Percentiles rank a stretch among this genome's conserved stretches.
These are phyloP conservation scores for Drosophila sp. DNA, from an alignment of 1,140 invertebrate species.

Conservation along the genomic window DNA sequence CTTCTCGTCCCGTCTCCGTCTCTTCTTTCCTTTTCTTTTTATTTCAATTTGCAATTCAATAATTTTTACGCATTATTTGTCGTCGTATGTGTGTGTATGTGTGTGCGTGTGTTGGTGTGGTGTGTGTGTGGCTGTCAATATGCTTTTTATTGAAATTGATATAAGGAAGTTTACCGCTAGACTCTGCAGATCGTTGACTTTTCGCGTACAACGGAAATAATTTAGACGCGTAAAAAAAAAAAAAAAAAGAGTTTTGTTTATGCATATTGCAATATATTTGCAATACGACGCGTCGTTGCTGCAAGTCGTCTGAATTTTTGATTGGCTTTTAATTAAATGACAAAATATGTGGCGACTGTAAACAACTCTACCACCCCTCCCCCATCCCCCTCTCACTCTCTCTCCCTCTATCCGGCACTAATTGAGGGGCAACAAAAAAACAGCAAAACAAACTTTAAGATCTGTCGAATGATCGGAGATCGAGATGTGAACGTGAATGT, in stretches of 20 bases:
- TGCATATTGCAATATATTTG: slow-evolving; percentile 50
- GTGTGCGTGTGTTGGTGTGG: slow-evolving; percentile 11
- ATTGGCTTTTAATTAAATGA: slow-evolving; percentile 80
- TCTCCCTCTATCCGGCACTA: background rate
- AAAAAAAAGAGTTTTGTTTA: slow-evolving; percentile 52
- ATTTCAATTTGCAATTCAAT: slow-evolving; percentile 78
- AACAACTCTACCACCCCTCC: slow-evolving; percentile 55
- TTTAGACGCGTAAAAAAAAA: slow-evolving; percentile 63
- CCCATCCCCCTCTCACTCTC: background rate
- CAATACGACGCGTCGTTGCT: slow-evolving; percentile 13
- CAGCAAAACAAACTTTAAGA: slow-evolving; percentile 4
- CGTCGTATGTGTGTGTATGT: slow-evolving; percentile 13
- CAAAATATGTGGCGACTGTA: slow-evolving; percentile 74
- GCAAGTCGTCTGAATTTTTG: slow-evolving; percentile 66
- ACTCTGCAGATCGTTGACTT: slow-evolving; percentile 58
- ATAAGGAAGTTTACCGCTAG: slow-evolving; percentile 74
- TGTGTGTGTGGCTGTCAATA: slow-evolving; percentile 58
- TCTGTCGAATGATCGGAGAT: background rate
- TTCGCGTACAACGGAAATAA: slow-evolving; percentile 62
- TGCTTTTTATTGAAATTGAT: slow-evolving; percentile 73
- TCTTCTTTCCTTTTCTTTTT: slow-evolving; percentile 54
- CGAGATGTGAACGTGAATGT: background rate
- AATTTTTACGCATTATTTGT: slow-evolving; percentile 76
- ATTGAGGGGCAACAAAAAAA: slow-evolving; percentile 1
- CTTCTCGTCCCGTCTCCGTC: slow-evolving; percentile 17